These are phyloP conservation scores for Botia almorhae DNA, from an alignment of 2,797 vertebrate genomes.

Conservation along the genomic window DNA sequence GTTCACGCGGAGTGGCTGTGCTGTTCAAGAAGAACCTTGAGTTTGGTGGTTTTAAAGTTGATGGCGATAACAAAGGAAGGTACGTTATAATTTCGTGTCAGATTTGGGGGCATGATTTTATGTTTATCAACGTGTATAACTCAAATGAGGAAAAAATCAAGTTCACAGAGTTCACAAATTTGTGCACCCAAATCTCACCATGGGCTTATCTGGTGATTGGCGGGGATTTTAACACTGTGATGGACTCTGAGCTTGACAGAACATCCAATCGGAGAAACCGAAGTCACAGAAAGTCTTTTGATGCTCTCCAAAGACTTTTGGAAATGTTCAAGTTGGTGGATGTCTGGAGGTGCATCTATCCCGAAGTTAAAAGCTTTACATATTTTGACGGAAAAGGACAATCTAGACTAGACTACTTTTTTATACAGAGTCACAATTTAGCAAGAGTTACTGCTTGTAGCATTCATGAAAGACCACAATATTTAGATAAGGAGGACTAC, in stretches of 20 bases:
- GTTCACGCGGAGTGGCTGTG: constrained; percentile 49
- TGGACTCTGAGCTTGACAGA: constrained; percentile 50
- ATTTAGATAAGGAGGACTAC: constrained; percentile 31
- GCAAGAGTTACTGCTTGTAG: constrained; percentile 34
- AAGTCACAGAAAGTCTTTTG: constrained; percentile 31
- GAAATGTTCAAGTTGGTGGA: constrained; percentile 43
- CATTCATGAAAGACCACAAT: constrained; percentile 41
- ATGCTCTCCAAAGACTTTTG: constrained; percentile 17
- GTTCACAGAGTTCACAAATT: constrained; percentile 17
- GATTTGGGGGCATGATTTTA: constrained; percentile 40
- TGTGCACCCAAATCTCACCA: background rate
- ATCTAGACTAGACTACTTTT: constrained; percentile 57
- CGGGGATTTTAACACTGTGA: constrained; percentile 58
- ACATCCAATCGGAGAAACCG: constrained; percentile 47
- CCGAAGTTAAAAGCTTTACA: constrained; percentile 49
- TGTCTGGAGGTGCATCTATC: constrained; percentile 52
- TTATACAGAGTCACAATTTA: constrained; percentile 40
- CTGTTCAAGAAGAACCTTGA: constrained; percentile 48
- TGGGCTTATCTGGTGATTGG: constrained; percentile 31
- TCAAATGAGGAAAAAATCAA: constrained; percentile 47
- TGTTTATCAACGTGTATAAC: constrained; percentile 57
- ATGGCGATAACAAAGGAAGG: constrained; percentile 43
- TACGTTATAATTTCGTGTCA: constrained; percentile 42
- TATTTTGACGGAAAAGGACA: constrained; percentile 51
- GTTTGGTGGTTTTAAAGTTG: constrained; percentile 42